Evolutionary conservation across 2,888 invertebrate genomes (phyloP), one percentile per base, ranked within the genome.

Genomic region (Malacosoma neustria): DNA sequence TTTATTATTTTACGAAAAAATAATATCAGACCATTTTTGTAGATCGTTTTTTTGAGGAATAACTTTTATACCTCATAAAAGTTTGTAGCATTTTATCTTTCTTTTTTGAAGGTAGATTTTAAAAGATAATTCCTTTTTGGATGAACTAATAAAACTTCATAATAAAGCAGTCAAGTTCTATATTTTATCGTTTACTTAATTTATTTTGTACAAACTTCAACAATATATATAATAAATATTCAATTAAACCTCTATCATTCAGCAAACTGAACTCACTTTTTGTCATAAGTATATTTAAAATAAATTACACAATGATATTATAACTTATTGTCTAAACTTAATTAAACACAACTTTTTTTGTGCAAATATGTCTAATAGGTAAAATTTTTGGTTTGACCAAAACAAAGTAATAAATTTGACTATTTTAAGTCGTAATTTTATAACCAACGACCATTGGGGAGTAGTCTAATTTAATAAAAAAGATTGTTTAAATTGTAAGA

Each of bases 201-300:
- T 87, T 86, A 86, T 86, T 87, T 87, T 87, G 87, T 87, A 87
- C 87, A 87, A 87, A 87, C 84, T 87, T 87, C 85, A 87, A 87
- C 87, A 87, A 87, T 87, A 87, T 87, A 84, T 84, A 82, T 85
- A 85, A 82, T 86, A 85, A 84, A 84, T 87, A 86, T 73, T 86
- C 84, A 86, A 86, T 84, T 84, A 84, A 87, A 85, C 72, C 74
- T 84, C 84, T 86, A 85, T 85, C 81, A 79, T 85, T 81, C 81
- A 82, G 86, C 84, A 82, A 84, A 86, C 80, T 85, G 80, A 85
- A 85, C 80, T 85, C 84, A 85, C 85, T 84, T 85, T 82, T 84
- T 81, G 82, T 84, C 81, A 77, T 80, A 77, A 79, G 71, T 79
- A 79, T 75, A 76, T 63, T 79, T 64, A 72, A 84, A 79, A 65